phyloP scores from a whole-genome alignment of 2,797 vertebrate species.

The Falco berigora region DNA sequence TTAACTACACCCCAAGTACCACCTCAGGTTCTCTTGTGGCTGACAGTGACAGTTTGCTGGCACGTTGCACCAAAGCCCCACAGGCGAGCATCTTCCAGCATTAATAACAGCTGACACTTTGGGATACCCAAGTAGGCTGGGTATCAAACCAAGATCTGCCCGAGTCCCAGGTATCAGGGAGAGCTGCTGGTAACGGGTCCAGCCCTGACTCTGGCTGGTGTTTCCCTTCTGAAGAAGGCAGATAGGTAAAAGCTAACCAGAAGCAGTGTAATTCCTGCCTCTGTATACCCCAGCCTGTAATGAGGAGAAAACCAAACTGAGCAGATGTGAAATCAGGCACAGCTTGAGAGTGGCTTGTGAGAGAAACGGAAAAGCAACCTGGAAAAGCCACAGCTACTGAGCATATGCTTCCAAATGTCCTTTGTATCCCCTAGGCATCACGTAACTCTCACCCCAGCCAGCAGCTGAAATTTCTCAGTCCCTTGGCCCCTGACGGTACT shows the following conservation, averaged over 20 bases:
- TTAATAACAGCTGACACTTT: fast-evolving
- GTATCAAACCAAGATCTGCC: not conserved
- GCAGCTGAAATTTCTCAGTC: not conserved
- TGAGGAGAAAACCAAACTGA: not conserved
- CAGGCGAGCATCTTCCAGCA: not conserved
- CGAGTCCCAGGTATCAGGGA: not conserved
- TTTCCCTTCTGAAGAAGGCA: not conserved
- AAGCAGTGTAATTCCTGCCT: not conserved
- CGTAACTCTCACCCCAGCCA: not conserved
- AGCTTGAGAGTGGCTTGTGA: not conserved
- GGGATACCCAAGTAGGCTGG: not conserved
- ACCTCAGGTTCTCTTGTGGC: not conserved
- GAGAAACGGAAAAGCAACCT: not conserved
- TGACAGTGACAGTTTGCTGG: not conserved
- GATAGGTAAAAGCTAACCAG: not conserved
- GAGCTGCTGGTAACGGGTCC: not conserved
- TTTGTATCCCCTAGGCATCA: not conserved
- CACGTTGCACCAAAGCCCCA: not conserved
- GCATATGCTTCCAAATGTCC: not conserved
- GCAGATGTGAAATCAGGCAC: not conserved
- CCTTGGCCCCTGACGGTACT: not conserved
- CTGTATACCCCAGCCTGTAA: not conserved
- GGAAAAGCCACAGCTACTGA: not conserved
- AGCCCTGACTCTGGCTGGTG: not conserved
- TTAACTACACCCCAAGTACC: not conserved